A percentile compares a stretch with the other conserved stretches of the same genome.
Conservation (phyloP, 2,113 vertebrate species). For the Phoenicopterus ruber region DNA sequence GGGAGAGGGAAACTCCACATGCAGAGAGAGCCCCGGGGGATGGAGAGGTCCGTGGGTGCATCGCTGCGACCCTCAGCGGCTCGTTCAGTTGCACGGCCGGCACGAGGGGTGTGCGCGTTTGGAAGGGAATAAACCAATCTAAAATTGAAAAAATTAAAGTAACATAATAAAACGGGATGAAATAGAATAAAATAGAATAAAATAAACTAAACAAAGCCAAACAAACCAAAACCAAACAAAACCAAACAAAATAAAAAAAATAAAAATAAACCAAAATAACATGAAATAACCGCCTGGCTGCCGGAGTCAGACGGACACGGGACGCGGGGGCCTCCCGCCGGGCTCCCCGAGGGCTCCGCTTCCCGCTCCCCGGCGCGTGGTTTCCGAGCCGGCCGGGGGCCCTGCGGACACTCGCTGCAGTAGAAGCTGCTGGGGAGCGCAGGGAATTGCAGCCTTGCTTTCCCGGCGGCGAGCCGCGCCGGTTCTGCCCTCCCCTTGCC, state of each 20-base stretch:
- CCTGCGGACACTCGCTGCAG: background rate
- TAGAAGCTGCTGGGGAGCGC: background rate
- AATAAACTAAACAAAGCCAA: background rate
- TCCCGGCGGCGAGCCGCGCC: rapidly evolving
- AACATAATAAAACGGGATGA: background rate
- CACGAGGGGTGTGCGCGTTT: rapidly evolving
- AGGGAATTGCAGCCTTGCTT: background rate
- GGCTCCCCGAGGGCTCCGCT: background rate
- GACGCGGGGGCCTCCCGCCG: rapidly evolving
- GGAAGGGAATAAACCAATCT: background rate
- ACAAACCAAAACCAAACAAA: background rate
- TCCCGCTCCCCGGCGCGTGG: background rate
- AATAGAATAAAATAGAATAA: too few species aligned
- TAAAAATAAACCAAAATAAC: background rate
- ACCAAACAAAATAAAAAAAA: too few species aligned
- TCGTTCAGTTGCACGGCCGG: background rate
- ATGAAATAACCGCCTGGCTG: too few species aligned
- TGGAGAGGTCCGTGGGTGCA: background rate
- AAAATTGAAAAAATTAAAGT: too few species aligned
- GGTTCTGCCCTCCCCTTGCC: background rate
- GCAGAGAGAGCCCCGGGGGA: background rate
- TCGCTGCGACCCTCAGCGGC: background rate
- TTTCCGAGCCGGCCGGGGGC: background rate
- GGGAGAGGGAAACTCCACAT: rapidly evolving
- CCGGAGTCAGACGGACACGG: rapidly evolving